Evolutionary conservation across 2,888 invertebrate genomes (phyloP).

Genomic region (Hypolimnas misippus): DNA sequence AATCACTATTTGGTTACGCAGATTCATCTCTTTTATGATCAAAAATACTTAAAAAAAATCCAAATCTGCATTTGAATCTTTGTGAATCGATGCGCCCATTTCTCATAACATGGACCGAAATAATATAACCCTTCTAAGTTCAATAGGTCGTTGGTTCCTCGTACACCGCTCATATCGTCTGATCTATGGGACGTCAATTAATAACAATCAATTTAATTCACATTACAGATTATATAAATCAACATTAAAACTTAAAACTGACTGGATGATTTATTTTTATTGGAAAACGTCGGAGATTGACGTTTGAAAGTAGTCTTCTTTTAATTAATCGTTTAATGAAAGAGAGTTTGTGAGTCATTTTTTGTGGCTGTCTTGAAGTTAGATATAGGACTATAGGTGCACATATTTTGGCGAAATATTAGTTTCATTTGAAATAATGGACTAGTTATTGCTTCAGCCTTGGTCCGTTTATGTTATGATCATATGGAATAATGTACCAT

Average conservation of each 20-base stretch:
- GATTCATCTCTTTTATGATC: not conserved
- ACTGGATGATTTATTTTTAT: constrained; percentile 34
- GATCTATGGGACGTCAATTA: constrained; percentile 63
- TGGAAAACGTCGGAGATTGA: constrained; percentile 16
- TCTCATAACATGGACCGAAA: constrained; percentile 16
- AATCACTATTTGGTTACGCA: no score
- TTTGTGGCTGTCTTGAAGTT: no score
- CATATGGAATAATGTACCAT: no score
- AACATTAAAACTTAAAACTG: constrained; percentile 53
- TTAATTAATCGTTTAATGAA: not conserved
- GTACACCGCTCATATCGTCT: constrained; percentile 35
- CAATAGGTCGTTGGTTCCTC: constrained; percentile 36
- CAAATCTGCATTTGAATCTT: not conserved
- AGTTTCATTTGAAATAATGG: no score
- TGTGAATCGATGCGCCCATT: not conserved
- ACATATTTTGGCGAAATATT: no score
- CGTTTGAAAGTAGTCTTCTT: not conserved
- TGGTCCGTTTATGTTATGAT: no score
- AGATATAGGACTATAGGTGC: no score
- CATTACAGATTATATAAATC: constrained; percentile 60
- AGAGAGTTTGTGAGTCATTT: not conserved
- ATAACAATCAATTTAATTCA: constrained; percentile 71
- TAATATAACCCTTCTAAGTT: constrained; percentile 38
- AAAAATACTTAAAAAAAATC: not conserved
- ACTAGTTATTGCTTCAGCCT: no score